Conservation (phyloP, 2,888 invertebrate genomes). For the Chrysotoxum bicinctum region DNA sequence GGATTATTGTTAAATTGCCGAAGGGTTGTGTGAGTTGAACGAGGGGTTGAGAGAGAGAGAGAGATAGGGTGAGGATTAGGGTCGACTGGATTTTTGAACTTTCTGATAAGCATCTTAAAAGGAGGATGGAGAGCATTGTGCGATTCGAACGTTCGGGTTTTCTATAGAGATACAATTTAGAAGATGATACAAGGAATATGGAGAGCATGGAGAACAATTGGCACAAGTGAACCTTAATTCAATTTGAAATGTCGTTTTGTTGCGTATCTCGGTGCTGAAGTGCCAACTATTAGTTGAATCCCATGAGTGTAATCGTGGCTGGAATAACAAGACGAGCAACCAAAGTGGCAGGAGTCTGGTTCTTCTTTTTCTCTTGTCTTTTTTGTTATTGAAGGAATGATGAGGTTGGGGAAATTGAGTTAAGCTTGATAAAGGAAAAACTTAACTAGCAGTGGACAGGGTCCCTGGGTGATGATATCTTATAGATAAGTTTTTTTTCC, state of each 20-base stretch:
- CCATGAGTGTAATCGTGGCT: constrained; percentile 62
- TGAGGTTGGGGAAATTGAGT: constrained; percentile 59
- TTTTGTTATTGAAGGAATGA: constrained; percentile 5
- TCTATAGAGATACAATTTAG: neutral
- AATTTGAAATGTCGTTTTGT: constrained; percentile 62
- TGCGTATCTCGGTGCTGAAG: constrained; percentile 63
- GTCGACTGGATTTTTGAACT: constrained; percentile 65
- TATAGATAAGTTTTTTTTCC: constrained; percentile 36
- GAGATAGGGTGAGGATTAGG: too few relatives aligned
- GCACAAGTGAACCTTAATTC: constrained; percentile 62
- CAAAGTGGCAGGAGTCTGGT: neutral
- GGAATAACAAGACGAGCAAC: constrained; percentile 48
- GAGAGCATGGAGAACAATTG: constrained; percentile 20
- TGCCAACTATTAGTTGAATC: constrained; percentile 66
- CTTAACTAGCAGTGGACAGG: constrained; percentile 31
- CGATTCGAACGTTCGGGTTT: constrained; percentile 6
- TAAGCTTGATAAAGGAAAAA: constrained; percentile 46
- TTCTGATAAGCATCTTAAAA: constrained; percentile 56
- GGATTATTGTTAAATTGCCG: constrained; percentile 66
- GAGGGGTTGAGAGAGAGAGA: neutral
- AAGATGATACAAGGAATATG: neutral
- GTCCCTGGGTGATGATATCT: constrained; percentile 45
- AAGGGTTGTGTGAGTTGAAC: constrained; percentile 16
- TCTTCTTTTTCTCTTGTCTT: neutral
- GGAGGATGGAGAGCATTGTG: constrained; percentile 4